Conservation (phyloP, 2,113 vertebrate species). For the Chunga burmeisteri region DNA sequence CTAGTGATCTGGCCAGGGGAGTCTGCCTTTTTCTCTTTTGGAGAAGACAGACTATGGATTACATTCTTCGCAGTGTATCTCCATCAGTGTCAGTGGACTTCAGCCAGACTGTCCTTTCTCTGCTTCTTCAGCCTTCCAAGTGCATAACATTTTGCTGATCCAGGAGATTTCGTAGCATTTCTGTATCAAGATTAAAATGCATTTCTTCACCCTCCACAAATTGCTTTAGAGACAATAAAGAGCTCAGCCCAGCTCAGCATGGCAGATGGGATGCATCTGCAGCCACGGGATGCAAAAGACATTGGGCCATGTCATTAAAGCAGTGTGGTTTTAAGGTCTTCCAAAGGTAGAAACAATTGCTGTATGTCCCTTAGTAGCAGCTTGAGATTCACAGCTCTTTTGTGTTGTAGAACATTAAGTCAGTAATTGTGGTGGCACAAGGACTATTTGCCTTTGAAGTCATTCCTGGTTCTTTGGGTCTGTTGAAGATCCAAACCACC, state of each 20-base stretch:
- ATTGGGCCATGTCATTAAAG: background rate
- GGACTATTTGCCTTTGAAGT: background rate
- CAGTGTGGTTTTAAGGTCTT: background rate
- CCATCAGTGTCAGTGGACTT: background rate
- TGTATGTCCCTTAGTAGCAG: background rate
- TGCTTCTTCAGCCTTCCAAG: background rate
- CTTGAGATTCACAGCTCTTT: background rate
- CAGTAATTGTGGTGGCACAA: background rate
- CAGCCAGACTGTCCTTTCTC: background rate
- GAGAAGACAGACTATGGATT: background rate
- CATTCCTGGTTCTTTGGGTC: background rate
- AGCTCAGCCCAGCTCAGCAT: background rate
- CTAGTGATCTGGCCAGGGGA: constrained; percentile 52
- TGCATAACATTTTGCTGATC: background rate
- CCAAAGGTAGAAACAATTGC: background rate
- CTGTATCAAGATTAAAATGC: background rate
- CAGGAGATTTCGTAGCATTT: background rate
- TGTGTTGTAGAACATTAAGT: background rate
- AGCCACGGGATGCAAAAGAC: background rate
- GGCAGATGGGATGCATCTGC: background rate
- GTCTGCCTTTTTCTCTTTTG: constrained; percentile 1
- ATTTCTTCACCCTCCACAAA: background rate
- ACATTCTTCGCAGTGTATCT: background rate
- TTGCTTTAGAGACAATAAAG: background rate
- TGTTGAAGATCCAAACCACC: background rate